Percentiles rank a stretch among this genome's conserved stretches.
Evolutionary conservation across 1,140 invertebrate genomes (phyloP).

Genomic region (Aphaenogaster floridana): DNA sequence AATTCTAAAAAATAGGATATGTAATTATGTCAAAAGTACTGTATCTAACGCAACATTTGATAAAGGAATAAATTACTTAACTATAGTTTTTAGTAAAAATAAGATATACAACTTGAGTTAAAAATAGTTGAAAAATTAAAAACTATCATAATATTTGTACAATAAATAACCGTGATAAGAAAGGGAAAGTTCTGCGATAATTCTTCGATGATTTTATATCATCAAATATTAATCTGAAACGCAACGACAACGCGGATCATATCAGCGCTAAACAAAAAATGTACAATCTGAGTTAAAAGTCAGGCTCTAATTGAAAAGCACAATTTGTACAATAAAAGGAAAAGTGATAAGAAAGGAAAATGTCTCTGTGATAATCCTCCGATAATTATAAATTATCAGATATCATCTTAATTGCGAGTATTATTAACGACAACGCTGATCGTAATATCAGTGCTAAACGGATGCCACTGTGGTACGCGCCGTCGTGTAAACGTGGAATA

Average conservation of each 20-base stretch:
- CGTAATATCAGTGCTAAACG: constrained; percentile 8
- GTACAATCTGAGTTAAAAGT: not conserved
- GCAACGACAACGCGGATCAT: not conserved
- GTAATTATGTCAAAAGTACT: not conserved
- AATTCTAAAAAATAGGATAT: not conserved
- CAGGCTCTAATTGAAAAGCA: not conserved
- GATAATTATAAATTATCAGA: not conserved
- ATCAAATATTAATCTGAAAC: not conserved
- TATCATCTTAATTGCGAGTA: not conserved
- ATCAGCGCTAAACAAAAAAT: not conserved
- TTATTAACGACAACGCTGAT: not conserved
- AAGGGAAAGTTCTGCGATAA: not conserved
- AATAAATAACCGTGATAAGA: not conserved
- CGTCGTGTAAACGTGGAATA: constrained; percentile 42
- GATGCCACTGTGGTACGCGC: constrained; percentile 37
- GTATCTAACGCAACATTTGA: not conserved
- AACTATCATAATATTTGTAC: not conserved
- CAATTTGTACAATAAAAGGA: not conserved
- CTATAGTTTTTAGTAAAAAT: not conserved
- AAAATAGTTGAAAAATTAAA: not conserved
- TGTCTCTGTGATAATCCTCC: not conserved
- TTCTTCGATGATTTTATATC: not conserved
- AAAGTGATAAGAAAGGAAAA: not conserved
- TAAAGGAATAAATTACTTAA: no score
- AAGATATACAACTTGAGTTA: not conserved